phyloP scores from a whole-genome alignment of 2,888 invertebrate genomes.

The Leptarthrus brevirostris region DNA sequence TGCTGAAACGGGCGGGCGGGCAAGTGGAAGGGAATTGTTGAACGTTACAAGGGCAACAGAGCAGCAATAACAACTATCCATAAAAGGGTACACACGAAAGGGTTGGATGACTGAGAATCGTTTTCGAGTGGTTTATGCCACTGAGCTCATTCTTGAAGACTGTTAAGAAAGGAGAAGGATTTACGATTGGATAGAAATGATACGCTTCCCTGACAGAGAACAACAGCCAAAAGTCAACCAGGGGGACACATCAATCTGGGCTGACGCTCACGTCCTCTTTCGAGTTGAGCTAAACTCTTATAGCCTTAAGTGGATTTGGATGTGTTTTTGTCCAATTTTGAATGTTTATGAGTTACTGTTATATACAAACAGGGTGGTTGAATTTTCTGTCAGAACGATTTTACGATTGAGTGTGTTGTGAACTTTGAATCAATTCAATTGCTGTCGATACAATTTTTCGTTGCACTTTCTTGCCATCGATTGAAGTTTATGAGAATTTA shows the following conservation, averaged over 20 bases:
- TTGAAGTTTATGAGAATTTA: too few species aligned
- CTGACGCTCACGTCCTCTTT: conserved; percentile 14
- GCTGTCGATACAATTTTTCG: too few species aligned
- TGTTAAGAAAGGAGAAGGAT: conserved; percentile 24
- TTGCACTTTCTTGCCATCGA: too few species aligned
- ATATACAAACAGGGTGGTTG: neutral
- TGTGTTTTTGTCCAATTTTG: conserved; percentile 32
- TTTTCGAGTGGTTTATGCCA: conserved; percentile 31
- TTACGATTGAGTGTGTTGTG: too few species aligned
- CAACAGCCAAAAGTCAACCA: conserved; percentile 38
- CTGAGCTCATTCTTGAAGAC: conserved; percentile 33
- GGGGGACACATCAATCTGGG: conserved; percentile 9
- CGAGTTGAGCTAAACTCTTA: conserved; percentile 26
- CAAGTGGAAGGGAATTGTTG: neutral
- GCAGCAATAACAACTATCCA: neutral
- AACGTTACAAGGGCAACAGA: conserved; percentile 23
- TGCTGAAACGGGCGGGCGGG: neutral
- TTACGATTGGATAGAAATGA: conserved; percentile 36
- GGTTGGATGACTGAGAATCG: conserved; percentile 15
- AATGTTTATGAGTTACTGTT: conserved; percentile 23
- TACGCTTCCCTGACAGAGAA: conserved; percentile 30
- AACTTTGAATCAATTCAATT: too few species aligned
- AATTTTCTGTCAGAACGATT: too few species aligned
- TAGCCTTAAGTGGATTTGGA: conserved; percentile 29
- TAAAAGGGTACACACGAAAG: conserved; percentile 28